Evolutionary conservation across 2,797 vertebrate genomes (phyloP), one percentile per base, ranked within the genome.

Genomic region (Sphenodon punctatus): DNA sequence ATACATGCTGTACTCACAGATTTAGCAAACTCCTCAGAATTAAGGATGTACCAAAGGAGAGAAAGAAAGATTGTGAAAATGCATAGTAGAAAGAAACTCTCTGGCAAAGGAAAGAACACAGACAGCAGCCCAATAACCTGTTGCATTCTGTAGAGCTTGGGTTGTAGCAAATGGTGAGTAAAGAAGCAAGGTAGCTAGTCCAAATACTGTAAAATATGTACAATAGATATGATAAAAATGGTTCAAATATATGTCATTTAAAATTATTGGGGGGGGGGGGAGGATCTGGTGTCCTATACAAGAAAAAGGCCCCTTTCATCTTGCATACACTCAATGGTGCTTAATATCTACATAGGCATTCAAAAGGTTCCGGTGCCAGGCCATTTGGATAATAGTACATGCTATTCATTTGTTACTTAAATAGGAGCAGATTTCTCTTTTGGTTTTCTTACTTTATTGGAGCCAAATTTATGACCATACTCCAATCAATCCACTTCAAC

Each of bases 11-110:
- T 72, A 87, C 53, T 93, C 90, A 63, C 19, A 82, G 71, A 90
- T 86, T 93, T 91, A 93, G 87, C 88, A 91, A 95, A 94, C 71
- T 79, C 53, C 84, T 91, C 81, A 89, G 78, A 86, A 82, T 73
- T 84, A 75, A 92, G 82, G 77, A 87, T 66, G 72, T 41, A 91
- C 58, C 55, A 87, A 91, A 91, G 75, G 68, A 86, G 56, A 67
- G 68, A 22, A 64, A 25, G 49, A 72, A 34, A 41, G 64, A 73
- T 59, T 79, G 16, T 59, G 49, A 19, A 78, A 91, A 58, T 39
- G 84, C 64, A 22, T 78, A 78, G 72, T 79, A 64, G 55, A 58
- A 89, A 66, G 64, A 42, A 87, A 69, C 71, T 90, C 87, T 76
- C 66, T 88, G 91, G 88, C 30, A 74, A 75, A 88, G 87, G 55